Conservation (phyloP, 2,797 vertebrate genomes). For the Avahi laniger region DNA sequence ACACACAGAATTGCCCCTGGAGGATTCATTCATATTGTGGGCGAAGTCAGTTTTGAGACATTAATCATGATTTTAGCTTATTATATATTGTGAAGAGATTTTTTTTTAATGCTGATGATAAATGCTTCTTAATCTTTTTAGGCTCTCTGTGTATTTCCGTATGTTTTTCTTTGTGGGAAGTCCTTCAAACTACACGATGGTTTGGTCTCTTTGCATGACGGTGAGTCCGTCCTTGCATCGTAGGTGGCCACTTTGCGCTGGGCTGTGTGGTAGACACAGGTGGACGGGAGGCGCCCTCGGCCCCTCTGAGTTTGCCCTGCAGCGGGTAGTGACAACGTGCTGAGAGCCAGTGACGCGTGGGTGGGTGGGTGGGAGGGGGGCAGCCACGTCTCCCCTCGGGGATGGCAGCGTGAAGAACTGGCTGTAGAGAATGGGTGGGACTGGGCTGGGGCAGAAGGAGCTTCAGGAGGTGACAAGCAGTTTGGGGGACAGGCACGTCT, state of each 20-base stretch:
- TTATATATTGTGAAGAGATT: background rate
- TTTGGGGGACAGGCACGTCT: background rate
- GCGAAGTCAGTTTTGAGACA: too few species aligned
- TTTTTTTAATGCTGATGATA: background rate
- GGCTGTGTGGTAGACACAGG: rapidly evolving
- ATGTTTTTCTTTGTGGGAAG: background rate
- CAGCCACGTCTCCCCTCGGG: rapidly evolving
- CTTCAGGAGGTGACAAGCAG: background rate
- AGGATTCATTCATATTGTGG: rapidly evolving
- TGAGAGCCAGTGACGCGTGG: background rate
- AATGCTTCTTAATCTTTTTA: background rate
- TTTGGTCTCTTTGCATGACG: rapidly evolving
- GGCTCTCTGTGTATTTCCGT: rapidly evolving
- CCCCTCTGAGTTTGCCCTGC: rapidly evolving
- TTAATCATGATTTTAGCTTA: background rate
- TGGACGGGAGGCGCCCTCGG: background rate
- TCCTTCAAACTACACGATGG: rapidly evolving
- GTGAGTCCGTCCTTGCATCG: rapidly evolving
- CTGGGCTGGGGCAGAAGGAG: rapidly evolving
- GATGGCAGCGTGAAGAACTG: background rate
- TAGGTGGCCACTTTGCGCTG: rapidly evolving
- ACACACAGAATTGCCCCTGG: rapidly evolving
- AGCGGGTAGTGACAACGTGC: rapidly evolving
- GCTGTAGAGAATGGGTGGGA: rapidly evolving
- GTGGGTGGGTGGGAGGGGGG: background rate